These are phyloP conservation scores for Anagyrus pseudococci DNA, from an alignment of 2,888 invertebrate genomes.

Conservation along the genomic window DNA sequence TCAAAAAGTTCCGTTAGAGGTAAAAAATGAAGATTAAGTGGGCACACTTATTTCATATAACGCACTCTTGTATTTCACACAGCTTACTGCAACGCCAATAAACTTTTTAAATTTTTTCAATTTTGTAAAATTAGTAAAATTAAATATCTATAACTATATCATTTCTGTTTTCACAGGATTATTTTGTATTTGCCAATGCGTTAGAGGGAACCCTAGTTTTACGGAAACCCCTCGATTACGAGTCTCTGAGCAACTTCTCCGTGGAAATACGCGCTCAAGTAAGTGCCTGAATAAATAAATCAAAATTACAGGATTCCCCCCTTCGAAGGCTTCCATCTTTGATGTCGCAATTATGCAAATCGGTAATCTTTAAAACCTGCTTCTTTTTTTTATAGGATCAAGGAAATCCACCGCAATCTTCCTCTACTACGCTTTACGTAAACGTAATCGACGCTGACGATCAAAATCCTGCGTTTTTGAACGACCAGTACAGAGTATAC, in stretches of 20 bases:
- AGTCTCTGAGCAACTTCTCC: constrained; percentile 78
- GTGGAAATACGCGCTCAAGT: constrained; percentile 71
- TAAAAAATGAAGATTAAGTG: constrained; percentile 26
- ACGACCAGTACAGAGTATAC: constrained; percentile 76
- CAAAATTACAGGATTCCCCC: no score
- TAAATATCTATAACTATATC: no score
- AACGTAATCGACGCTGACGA: constrained; percentile 89
- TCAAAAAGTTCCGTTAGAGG: constrained; percentile 29
- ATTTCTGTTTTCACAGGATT: no score
- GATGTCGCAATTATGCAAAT: constrained; percentile 7
- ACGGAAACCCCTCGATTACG: constrained; percentile 82
- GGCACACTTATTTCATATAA: no score
- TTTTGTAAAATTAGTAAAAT: no score
- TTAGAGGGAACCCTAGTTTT: constrained; percentile 84
- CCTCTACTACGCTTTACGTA: constrained; percentile 78
- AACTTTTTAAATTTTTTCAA: no score
- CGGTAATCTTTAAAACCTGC: neutral
- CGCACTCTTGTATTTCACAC: no score
- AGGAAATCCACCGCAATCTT: constrained; percentile 79
- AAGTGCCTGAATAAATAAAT: constrained; percentile 37
- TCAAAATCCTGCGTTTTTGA: constrained; percentile 84
- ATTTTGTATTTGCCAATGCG: constrained; percentile 84
- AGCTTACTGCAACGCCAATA: no score
- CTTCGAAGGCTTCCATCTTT: no score
- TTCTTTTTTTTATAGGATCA: constrained; percentile 71